A percentile compares a stretch with the other conserved stretches of the same genome.
phyloP scores from a whole-genome alignment of 2,797 vertebrate genomes.

The Valencia hispanica region DNA sequence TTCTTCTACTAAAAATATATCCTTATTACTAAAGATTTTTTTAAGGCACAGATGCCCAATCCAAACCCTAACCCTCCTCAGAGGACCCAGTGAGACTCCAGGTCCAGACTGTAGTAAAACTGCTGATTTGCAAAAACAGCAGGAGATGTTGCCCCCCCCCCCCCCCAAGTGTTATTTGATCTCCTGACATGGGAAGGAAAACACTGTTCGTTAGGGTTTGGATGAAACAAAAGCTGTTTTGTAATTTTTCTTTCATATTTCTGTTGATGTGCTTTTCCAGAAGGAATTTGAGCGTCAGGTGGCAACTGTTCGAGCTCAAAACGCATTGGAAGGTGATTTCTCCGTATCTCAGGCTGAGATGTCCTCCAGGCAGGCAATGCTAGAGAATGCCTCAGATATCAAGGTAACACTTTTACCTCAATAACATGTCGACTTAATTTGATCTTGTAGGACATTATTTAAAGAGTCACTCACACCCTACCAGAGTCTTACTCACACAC shows the following conservation, averaged over 20 bases:
- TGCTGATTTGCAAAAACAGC: too few relatives aligned
- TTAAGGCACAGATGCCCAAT: background rate
- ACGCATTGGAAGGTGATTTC: conserved; percentile 88
- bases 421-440: background rate
- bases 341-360: conserved; percentile 92
- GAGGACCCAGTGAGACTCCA: background rate
- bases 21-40: background rate
- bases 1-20: background rate
- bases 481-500: too few relatives aligned
- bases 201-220: too few relatives aligned
- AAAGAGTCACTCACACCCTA: too few relatives aligned
- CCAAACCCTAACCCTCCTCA: background rate
- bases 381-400: conserved; percentile 94
- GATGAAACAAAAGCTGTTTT: too few relatives aligned
- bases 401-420: conserved; percentile 77
- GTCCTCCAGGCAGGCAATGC: conserved; percentile 92
- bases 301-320: conserved; percentile 85
- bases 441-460: too few relatives aligned
- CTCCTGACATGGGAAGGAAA: background rate
- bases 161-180: too few relatives aligned
- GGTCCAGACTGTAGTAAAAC: too few relatives aligned
- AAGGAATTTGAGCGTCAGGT: conserved; percentile 90
- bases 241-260: background rate
- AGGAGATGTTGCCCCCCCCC: too few relatives aligned
- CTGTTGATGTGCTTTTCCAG: conserved; percentile 57